phyloP scores from a whole-genome alignment of 2,888 invertebrate species.

The Noctua comes region DNA sequence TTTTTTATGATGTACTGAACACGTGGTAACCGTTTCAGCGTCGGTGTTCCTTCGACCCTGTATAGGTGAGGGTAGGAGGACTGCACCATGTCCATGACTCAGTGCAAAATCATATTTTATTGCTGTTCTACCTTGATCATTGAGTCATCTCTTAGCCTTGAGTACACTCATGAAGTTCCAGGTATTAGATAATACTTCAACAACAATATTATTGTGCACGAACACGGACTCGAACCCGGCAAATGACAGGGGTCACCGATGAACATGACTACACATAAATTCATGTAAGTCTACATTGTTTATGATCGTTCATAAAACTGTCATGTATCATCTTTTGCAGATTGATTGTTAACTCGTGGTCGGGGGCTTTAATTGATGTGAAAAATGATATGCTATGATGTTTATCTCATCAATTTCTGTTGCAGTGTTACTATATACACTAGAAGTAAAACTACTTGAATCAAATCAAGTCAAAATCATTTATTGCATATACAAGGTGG shows the following conservation, averaged over 20 bases:
- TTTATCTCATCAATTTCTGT: constrained; percentile 1
- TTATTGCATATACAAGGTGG: too few species aligned
- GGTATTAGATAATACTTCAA: constrained; percentile 18
- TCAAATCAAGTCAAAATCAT: too few species aligned
- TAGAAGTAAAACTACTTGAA: background rate
- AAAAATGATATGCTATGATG: constrained; percentile 19
- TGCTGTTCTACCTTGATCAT: background rate
- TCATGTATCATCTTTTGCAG: constrained; percentile 7
- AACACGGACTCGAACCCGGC: constrained; percentile 34
- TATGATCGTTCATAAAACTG: constrained; percentile 2
- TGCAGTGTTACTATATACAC: background rate
- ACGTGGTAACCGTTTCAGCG: too few species aligned
- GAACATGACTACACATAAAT: constrained; percentile 52
- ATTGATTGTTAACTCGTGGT: constrained; percentile 25
- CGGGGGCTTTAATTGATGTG: constrained; percentile 12
- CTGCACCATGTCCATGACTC: too few species aligned
- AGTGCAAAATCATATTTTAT: background rate
- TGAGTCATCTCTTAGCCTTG: background rate
- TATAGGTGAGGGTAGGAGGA: too few species aligned
- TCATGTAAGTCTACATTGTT: constrained; percentile 6
- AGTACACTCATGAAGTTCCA: background rate
- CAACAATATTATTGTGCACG: constrained; percentile 34
- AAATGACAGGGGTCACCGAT: constrained; percentile 33
- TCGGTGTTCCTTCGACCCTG: too few species aligned
- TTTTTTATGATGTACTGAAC: too few species aligned